phyloP scores from a whole-genome alignment of 1,140 invertebrate species.

The Listronotus oregonensis region DNA sequence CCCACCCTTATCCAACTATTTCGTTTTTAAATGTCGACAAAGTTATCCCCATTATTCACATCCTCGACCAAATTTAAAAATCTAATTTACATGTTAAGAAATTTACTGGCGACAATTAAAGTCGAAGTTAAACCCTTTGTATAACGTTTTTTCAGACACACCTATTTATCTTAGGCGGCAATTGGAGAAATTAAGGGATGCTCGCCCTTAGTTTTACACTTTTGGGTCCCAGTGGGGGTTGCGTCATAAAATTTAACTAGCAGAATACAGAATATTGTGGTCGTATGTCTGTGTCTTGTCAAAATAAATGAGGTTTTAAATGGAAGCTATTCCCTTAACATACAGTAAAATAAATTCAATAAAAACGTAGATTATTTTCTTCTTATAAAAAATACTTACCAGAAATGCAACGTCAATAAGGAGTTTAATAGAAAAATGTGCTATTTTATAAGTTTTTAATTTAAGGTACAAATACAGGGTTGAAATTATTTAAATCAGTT shows the following conservation, averaged over 20 bases:
- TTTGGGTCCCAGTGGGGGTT: conserved; percentile 6
- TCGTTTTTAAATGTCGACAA: too few species aligned
- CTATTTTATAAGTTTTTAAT: too few species aligned
- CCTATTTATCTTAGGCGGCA: conserved; percentile 5
- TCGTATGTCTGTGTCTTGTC: conserved; percentile 4
- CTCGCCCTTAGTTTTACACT: conserved; percentile 8
- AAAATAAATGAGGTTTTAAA: background rate
- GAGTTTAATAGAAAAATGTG: too few species aligned
- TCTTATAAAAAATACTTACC: too few species aligned
- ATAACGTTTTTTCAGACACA: conserved; percentile 15
- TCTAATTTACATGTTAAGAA: conserved; percentile 11
- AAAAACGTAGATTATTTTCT: too few species aligned
- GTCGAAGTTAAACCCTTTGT: conserved; percentile 5
- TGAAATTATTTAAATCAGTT: too few species aligned
- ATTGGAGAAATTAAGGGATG: conserved; percentile 1
- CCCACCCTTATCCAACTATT: too few species aligned
- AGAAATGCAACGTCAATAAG: too few species aligned
- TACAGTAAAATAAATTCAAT: too few species aligned
- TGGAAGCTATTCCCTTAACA: too few species aligned
- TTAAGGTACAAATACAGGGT: too few species aligned
- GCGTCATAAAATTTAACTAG: conserved; percentile 32
- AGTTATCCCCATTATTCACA: too few species aligned
- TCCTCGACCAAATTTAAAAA: background rate
- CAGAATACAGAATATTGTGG: conserved; percentile 15
- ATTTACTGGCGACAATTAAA: conserved; percentile 8